Conservation (phyloP, 1,140 invertebrate species). For the Oreohelix idahoensis region DNA sequence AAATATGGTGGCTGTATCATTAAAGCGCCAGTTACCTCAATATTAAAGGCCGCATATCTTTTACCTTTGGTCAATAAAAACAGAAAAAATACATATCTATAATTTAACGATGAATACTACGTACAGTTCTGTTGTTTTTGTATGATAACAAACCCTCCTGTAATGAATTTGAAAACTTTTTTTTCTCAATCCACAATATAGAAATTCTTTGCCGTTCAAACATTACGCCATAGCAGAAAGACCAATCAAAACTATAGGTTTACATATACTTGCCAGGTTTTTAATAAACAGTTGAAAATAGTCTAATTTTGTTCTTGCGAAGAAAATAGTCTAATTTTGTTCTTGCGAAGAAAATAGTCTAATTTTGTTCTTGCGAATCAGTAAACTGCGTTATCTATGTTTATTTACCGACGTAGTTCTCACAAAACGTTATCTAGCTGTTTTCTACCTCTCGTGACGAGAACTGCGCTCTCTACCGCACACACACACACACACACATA, state of each 20-base stretch:
- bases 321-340: no score
- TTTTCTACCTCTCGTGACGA: no score
- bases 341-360: no score
- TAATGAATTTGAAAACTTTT: background rate
- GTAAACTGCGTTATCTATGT: no score
- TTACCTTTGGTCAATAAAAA: background rate
- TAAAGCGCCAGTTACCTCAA: background rate
- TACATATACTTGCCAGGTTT: background rate
- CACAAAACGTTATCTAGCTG: no score
- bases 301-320: no score
- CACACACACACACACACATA: no score
- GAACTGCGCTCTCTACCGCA: no score
- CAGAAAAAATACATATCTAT: background rate
- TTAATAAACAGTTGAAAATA: no score
- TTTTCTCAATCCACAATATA: background rate
- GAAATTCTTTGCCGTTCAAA: background rate
- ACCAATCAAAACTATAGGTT: background rate
- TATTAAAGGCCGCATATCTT: background rate
- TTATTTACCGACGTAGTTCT: no score
- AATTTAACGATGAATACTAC: background rate
- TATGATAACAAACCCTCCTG: background rate
- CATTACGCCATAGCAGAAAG: slow-evolving; percentile 1
- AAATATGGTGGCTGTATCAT: background rate
- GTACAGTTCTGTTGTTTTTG: background rate
- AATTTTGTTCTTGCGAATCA: no score